Conservation (phyloP, 1,140 invertebrate genomes). For the Thalassaphorura encarpata region DNA sequence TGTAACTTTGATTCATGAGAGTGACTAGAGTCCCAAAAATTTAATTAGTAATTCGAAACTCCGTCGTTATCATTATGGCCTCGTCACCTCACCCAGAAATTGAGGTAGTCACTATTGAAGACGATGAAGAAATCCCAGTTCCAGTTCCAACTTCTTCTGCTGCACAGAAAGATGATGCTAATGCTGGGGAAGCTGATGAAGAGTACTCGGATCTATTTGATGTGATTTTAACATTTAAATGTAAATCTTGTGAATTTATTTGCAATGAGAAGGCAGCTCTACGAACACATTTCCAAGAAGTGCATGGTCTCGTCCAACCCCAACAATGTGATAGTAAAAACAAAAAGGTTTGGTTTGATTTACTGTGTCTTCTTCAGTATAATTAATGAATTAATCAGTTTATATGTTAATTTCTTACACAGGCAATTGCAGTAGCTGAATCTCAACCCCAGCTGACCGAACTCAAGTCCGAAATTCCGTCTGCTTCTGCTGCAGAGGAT, state of each 20-base stretch:
- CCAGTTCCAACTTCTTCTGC: no score
- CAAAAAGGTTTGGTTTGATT: background rate
- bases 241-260: constrained; percentile 19
- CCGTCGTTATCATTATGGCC: no score
- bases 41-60: no score
- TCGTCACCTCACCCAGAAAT: no score
- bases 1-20: no score
- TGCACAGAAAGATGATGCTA: no score
- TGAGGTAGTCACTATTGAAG: no score
- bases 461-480: background rate
- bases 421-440: background rate
- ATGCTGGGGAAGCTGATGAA: background rate
- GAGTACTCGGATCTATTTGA: constrained; percentile 20
- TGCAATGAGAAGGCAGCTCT: constrained; percentile 12
- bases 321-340: background rate
- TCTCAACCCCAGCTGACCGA: background rate
- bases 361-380: background rate
- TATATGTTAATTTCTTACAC: background rate
- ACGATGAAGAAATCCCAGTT: no score
- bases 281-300: constrained; percentile 2
- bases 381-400: background rate
- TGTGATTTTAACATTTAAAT: constrained; percentile 21
- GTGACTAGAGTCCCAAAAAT: no score
- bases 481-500: background rate
- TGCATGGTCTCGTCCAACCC: constrained; percentile 1